Evolutionary conservation across 2,888 invertebrate genomes (phyloP), one percentile per base, ranked within the genome.

Genomic region (Drosophila niveifrons): DNA sequence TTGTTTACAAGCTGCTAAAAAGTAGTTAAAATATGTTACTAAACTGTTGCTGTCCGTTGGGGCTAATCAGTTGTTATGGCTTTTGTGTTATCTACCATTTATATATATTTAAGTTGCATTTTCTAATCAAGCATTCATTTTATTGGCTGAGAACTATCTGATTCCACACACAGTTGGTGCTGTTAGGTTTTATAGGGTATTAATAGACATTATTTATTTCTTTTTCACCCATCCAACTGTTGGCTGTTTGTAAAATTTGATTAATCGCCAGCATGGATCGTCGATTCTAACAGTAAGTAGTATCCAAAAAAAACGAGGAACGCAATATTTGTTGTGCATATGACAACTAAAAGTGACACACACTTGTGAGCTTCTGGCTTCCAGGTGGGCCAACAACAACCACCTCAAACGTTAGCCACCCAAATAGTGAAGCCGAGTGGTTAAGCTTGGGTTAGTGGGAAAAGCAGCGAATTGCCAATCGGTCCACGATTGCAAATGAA

Each of bases 261-360:
- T 75, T 67, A 66, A 75, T 81, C 46, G 62, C 51, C 66, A 31
- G 44, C 29, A 34, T 58, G 63, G n/a, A 46, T 48, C 13, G 71
- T 52, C 13, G 13, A 66, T 81, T 76, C 65, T 64, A 74, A 77
- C 70, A 64, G 72, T 57, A 59, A 64, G 72, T 59, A 59, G 66
- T 66, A 10, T n/a, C 7, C 58, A 47, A 64, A 44, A 47, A 64
- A 44, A 55, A 28, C 7, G 41, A 55, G n/a, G 15, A 68, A 74
- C 70, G 72, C 72, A 72, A 44, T 46, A 79, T 66, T 58, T 67
- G 66, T 58, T 47, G n/a, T 17, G n/a, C 80, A 72, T 82, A 80
- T 84, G 81, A 86, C 73, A 85, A 78, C 66, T 75, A 66, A 68
- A 70, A 68, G 63, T 78, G 76, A 61, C 68, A 66, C 73, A 78